Evolutionary conservation across 2,797 vertebrate genomes (phyloP).

Genomic region (Mionectes olivaceus): DNA sequence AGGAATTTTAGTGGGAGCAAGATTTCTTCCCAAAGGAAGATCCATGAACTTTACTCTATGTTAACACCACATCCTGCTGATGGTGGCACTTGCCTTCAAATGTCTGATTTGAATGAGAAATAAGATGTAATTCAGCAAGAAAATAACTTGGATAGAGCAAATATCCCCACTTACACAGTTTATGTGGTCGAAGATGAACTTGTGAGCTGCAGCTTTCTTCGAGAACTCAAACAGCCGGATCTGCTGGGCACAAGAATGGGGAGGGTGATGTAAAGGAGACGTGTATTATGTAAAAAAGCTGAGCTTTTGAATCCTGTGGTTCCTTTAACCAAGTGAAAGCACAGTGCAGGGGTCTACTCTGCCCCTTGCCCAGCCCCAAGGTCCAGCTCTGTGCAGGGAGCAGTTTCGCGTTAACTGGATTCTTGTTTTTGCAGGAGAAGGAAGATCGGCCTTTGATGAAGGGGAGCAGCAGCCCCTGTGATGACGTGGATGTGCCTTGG

Average conservation of each 20-base stretch:
- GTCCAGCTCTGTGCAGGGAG: background rate
- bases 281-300: background rate
- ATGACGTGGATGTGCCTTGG: background rate
- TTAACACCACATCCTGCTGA: background rate
- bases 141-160: background rate
- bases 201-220: constrained; percentile 78
- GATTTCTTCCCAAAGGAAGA: background rate
- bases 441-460: no score
- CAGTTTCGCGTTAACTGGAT: background rate
- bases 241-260: constrained; percentile 63
- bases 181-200: constrained; percentile 84
- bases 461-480: background rate
- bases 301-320: background rate
- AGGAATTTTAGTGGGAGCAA: background rate
- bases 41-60: background rate
- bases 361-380: accelerated
- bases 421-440: background rate
- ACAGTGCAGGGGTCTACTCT: background rate
- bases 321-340: background rate
- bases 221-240: constrained; percentile 86
- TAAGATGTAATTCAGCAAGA: background rate
- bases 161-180: constrained; percentile 81
- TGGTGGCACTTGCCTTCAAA: accelerated
- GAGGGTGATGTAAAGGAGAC: background rate
- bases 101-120: background rate